phyloP scores from a whole-genome alignment of 1,140 invertebrate species.

The Cecropterus lyciades region DNA sequence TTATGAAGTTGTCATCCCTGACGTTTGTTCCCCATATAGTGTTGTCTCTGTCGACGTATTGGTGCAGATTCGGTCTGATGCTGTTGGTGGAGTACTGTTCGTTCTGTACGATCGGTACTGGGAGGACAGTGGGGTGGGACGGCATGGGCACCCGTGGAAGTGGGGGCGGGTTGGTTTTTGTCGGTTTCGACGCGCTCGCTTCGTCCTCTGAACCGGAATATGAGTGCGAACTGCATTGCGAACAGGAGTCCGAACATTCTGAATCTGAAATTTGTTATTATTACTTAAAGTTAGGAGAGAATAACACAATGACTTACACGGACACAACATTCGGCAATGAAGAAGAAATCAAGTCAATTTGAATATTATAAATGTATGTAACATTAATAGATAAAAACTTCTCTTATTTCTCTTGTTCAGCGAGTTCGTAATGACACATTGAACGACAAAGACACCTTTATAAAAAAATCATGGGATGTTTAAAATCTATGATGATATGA shows the following conservation, averaged over 20 bases:
- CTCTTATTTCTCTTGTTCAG: no score
- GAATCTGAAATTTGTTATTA: conserved; percentile 58
- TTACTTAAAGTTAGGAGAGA: no score
- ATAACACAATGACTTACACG: no score
- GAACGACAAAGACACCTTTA: no score
- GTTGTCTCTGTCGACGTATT: conserved; percentile 72
- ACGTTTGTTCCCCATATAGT: conserved; percentile 69
- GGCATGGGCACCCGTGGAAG: conserved; percentile 56
- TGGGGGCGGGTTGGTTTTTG: conserved; percentile 59
- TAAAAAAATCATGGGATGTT: no score
- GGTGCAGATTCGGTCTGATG: conserved; percentile 73
- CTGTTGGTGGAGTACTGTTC: conserved; percentile 62
- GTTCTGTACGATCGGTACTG: conserved; percentile 60
- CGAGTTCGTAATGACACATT: no score
- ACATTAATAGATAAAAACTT: no score
- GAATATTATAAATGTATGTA: no score
- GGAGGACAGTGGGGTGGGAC: conserved; percentile 54
- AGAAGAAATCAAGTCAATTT: no score
- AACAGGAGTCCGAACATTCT: conserved; percentile 72
- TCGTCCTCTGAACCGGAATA: conserved; percentile 59
- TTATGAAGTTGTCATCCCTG: conserved; percentile 55
- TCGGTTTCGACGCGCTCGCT: conserved; percentile 45
- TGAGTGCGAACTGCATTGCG: conserved; percentile 64
- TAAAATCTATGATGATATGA: no score
- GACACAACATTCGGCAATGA: no score